These are phyloP conservation scores for Atherinomorus stipes DNA, from an alignment of 2,113 vertebrate genomes.

Conservation along the genomic window DNA sequence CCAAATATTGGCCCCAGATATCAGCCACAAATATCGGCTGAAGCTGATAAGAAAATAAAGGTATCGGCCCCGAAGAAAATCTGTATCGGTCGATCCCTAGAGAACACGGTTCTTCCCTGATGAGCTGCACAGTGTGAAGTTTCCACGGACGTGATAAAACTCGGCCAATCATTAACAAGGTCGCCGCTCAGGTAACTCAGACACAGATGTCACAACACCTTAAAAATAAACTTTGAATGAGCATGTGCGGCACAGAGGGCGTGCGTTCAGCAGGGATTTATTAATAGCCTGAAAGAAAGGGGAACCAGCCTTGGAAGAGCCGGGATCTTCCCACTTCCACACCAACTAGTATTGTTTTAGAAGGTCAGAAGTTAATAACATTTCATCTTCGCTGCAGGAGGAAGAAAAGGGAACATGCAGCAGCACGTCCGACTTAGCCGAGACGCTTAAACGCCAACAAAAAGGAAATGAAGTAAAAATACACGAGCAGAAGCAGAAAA, in stretches of 20 bases:
- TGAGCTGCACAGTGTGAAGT: too few relatives aligned
- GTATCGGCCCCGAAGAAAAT: too few relatives aligned
- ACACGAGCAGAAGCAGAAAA: conserved; percentile 1
- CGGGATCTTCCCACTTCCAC: conserved; percentile 26
- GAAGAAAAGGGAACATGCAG: conserved; percentile 17
- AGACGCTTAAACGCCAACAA: conserved; percentile 5
- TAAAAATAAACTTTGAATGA: neutral
- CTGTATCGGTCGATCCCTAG: too few relatives aligned
- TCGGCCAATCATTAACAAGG: conserved; percentile 66
- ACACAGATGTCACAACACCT: neutral
- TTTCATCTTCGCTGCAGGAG: conserved; percentile 16
- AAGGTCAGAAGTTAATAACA: conserved; percentile 37
- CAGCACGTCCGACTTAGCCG: conserved; percentile 19
- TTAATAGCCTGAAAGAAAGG: conserved; percentile 65
- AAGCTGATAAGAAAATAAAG: too few relatives aligned
- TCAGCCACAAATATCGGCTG: too few relatives aligned
- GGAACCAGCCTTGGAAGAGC: conserved; percentile 54
- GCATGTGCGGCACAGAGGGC: conserved; percentile 51
- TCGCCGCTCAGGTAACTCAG: conserved; percentile 21
- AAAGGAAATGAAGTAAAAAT: conserved; percentile 8
- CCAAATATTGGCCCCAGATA: too few relatives aligned
- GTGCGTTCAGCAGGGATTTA: conserved; percentile 56
- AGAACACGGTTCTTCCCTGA: conserved; percentile 54
- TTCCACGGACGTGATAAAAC: conserved; percentile 65
- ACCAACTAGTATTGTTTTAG: conserved; percentile 54